Conservation (phyloP, 2,113 vertebrate species). For the Chlamydotis undulata region DNA sequence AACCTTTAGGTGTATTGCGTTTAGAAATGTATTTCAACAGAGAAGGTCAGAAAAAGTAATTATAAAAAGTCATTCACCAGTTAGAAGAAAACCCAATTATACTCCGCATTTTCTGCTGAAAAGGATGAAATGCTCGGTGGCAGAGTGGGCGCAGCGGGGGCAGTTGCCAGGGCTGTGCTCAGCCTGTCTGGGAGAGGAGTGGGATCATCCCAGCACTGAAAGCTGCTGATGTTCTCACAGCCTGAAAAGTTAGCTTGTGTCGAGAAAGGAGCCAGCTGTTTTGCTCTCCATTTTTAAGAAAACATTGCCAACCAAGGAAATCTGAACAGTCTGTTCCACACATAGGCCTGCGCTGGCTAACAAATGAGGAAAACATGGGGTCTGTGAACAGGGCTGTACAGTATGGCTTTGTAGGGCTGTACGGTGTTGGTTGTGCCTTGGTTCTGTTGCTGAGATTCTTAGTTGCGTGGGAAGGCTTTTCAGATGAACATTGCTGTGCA, state of each 20-base stretch:
- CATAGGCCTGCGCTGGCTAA: not conserved
- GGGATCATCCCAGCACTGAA: not conserved
- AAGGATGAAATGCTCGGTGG: not conserved
- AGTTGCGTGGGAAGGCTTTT: not conserved
- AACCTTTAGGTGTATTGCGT: not conserved
- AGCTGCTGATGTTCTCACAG: not conserved
- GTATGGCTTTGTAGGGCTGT: not conserved
- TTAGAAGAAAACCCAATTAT: not conserved
- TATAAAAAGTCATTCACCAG: not conserved
- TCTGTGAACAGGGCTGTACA: not conserved
- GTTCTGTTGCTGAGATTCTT: not conserved
- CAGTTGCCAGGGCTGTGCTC: not conserved
- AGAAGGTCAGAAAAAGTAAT: not conserved
- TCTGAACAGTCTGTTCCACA: not conserved
- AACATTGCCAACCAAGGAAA: not conserved
- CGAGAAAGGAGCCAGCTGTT: not conserved
- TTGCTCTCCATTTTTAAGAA: not conserved
- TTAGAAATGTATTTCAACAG: not conserved
- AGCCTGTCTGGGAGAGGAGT: not conserved
- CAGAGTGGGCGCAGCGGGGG: not conserved
- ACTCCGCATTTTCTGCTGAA: not conserved
- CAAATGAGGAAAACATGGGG: rapidly evolving
- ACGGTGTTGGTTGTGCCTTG: not conserved
- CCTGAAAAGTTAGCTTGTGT: not conserved
- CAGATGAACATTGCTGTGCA: not conserved